Evolutionary conservation across 2,888 invertebrate species (phyloP), one percentile per base, ranked within the genome.

Genomic region (Lithophane leautieri): DNA sequence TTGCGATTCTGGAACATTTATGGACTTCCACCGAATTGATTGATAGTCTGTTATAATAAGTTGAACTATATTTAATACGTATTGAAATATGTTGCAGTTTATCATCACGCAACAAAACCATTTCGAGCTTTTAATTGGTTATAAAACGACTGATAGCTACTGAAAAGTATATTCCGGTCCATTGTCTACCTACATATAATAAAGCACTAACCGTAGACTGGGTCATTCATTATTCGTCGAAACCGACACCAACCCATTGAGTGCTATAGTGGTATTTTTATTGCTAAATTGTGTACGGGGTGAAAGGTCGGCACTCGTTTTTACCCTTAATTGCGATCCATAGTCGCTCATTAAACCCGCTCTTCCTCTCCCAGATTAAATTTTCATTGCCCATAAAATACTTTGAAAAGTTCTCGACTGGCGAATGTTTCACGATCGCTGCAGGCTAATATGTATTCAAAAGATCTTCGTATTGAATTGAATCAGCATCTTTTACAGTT

Each of bases 291-390:
- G 81, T 83, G 66, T 86, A 74, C 71, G 71, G 63, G 54, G 42
- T 66, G 69, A 85, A 87, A 89, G 88, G 89, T 88, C 86, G 85
- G 82, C 70, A 72, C 81, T 79, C 85, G 81, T 83, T 86, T 81
- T 78, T 83, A 75, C 85, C 80, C 85, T 84, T 91, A 91, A 92
- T 91, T 91, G 90, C 90, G 85, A 90, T 88, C 88, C 89, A 84
- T 86, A 87, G 90, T 88, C 90, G 89, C 86, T 90, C 89, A 90
- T 92, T 90, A 90, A 85, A 82, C 78, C 69, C 63, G 69, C 82
- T 71, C 77, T 81, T 78, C 69, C 71, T 73, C 73, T 86, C 81
- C 78, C 76, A 78, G 88, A 89, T 91, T 88, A 89, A 90, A 90
- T 89, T 91, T 91, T 89, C 88, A 90, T 84, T 85, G 85, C 52